These are phyloP conservation scores for Shinisaurus crocodilurus DNA, from an alignment of 2,113 vertebrate species.

Conservation along the genomic window DNA sequence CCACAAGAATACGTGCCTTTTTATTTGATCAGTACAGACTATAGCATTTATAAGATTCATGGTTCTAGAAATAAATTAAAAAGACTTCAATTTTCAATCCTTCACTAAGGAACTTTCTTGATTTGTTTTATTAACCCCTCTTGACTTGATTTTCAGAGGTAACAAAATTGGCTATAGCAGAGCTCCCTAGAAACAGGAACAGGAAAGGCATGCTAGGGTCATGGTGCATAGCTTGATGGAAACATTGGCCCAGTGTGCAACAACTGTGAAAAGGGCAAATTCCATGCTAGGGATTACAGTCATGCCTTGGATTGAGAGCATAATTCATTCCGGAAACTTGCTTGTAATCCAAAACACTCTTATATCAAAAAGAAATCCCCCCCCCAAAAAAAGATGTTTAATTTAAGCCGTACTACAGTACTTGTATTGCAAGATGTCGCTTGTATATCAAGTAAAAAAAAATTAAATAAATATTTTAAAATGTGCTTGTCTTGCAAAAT, in stretches of 20 bases:
- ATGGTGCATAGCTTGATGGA: neutral
- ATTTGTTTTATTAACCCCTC: neutral
- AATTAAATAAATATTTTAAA: too few species aligned
- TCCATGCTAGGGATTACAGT: neutral
- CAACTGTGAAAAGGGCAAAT: neutral
- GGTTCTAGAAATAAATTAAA: neutral
- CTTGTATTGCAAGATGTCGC: too few species aligned
- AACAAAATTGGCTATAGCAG: neutral
- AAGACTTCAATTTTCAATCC: fast-evolving
- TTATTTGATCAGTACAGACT: neutral
- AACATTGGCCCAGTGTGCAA: too few species aligned
- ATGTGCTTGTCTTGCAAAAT: too few species aligned
- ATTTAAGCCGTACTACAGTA: too few species aligned
- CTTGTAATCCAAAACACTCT: too few species aligned
- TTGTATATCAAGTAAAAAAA: too few species aligned
- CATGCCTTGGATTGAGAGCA: too few species aligned
- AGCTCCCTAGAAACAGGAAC: neutral
- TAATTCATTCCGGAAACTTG: too few species aligned
- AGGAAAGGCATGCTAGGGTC: neutral
- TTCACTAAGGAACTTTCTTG: neutral
- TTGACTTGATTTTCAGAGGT: neutral
- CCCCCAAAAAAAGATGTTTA: too few species aligned
- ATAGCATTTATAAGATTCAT: neutral
- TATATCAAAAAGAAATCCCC: too few species aligned
- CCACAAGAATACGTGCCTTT: slow-evolving; percentile 6